These are phyloP conservation scores for Choloepus didactylus DNA, from an alignment of 2,797 vertebrate genomes.

Conservation along the genomic window DNA sequence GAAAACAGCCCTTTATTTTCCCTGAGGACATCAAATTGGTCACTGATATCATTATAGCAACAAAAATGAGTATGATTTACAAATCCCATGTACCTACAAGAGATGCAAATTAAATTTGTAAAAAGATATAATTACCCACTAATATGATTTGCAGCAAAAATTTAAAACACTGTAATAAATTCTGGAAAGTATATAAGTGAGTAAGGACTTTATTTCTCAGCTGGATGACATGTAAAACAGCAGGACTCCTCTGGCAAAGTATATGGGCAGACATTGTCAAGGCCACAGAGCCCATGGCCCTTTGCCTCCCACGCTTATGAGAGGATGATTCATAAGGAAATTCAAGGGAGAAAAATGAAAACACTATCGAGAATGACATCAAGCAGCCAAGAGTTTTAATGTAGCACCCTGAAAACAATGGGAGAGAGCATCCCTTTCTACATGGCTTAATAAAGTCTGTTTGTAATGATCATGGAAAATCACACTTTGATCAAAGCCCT, in stretches of 20 bases:
- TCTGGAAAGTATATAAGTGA: neutral
- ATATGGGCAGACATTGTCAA: neutral
- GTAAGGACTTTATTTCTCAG: constrained; percentile 19
- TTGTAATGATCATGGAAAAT: constrained; percentile 28
- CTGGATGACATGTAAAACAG: neutral
- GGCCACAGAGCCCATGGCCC: neutral
- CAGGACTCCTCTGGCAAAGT: neutral
- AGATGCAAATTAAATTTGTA: constrained; percentile 48
- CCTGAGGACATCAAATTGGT: neutral
- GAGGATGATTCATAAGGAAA: neutral
- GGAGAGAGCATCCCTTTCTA: neutral
- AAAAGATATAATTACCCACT: constrained; percentile 30
- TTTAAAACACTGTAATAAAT: constrained; percentile 18
- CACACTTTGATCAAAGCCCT: neutral
- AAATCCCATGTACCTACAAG: constrained; percentile 30
- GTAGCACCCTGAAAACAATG: neutral
- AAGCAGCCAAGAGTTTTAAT: neutral
- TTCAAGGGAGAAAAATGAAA: constrained; percentile 38
- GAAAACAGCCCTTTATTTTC: constrained; percentile 14
- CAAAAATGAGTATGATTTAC: constrained; percentile 33
- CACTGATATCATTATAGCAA: constrained; percentile 22
- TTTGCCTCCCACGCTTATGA: neutral
- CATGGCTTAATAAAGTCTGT: neutral
- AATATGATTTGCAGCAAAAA: neutral
- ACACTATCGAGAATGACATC: constrained; percentile 22